phyloP scores from a whole-genome alignment of 2,888 invertebrate genomes.

The Creontiades dilutus region DNA sequence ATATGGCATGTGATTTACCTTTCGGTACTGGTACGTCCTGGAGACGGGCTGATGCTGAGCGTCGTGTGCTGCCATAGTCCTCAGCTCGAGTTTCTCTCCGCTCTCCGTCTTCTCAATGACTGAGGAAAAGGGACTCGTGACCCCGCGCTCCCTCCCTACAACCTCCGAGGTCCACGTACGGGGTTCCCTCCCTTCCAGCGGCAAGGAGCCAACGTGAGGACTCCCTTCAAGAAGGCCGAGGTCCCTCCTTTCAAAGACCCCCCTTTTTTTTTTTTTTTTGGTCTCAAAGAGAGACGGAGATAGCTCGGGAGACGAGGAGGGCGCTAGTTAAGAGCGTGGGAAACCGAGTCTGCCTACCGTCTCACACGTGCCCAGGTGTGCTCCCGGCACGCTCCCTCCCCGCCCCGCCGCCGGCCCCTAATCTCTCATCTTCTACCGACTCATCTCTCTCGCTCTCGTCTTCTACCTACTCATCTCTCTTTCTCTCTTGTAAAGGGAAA shows the following conservation, averaged over 20 bases:
- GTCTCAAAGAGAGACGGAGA: slow-evolving; percentile 39
- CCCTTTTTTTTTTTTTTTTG: neutral
- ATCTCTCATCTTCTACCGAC: slow-evolving; percentile 63
- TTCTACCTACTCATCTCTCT: slow-evolving; percentile 52
- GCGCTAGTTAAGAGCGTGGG: slow-evolving; percentile 71
- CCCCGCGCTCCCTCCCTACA: slow-evolving; percentile 28
- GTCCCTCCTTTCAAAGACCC: slow-evolving; percentile 57
- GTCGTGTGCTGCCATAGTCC: slow-evolving; percentile 65
- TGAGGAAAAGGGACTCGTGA: slow-evolving; percentile 49
- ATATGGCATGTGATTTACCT: slow-evolving; percentile 76
- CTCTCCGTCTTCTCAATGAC: slow-evolving; percentile 67
- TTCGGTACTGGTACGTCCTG: slow-evolving; percentile 79
- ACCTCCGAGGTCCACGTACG: slow-evolving; percentile 18
- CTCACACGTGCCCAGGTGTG: slow-evolving; percentile 72
- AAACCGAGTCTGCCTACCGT: slow-evolving; percentile 69
- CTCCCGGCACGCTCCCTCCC: slow-evolving; percentile 69
- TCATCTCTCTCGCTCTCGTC: slow-evolving; percentile 46
- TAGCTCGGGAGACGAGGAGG: slow-evolving; percentile 39
- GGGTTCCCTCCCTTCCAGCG: neutral
- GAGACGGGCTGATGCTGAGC: slow-evolving; percentile 78
- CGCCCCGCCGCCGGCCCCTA: slow-evolving; percentile 24
- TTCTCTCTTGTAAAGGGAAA: slow-evolving; percentile 55
- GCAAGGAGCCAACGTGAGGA: neutral
- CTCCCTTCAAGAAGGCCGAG: slow-evolving; percentile 35
- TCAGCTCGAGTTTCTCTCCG: neutral